Evolutionary conservation across 1,140 invertebrate genomes (phyloP).

Genomic region (Myzus persicae): DNA sequence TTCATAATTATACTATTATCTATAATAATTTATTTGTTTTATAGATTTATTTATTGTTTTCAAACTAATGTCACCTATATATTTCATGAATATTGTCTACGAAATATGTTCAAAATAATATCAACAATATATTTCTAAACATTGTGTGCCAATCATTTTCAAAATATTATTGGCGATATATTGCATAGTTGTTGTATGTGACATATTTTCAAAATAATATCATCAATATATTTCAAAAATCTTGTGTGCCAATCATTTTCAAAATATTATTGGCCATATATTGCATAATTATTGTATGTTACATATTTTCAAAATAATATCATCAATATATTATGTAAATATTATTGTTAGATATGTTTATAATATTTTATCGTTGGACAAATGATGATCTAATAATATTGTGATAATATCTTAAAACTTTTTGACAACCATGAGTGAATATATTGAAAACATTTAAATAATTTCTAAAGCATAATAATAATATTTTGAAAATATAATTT

Average conservation of each 20-base stretch:
- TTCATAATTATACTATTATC: too few relatives aligned
- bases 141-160: neutral
- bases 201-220: neutral
- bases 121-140: neutral
- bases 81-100: neutral
- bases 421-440: neutral
- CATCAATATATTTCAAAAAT: neutral
- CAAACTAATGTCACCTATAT: neutral
- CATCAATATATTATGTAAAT: neutral
- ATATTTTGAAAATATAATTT: neutral
- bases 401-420: neutral
- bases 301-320: neutral
- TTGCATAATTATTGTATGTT: neutral
- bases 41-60: neutral
- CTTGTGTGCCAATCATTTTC: neutral
- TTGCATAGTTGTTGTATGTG: neutral
- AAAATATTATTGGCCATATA: neutral
- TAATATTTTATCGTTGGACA: too few relatives aligned
- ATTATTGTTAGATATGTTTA: neutral
- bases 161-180: neutral
- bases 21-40: too few relatives aligned
- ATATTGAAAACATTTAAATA: neutral
- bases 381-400: neutral
- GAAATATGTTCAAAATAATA: neutral
- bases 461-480: neutral